These are phyloP conservation scores for Isichthys henryi DNA, from an alignment of 2,113 vertebrate species.

Conservation along the genomic window DNA sequence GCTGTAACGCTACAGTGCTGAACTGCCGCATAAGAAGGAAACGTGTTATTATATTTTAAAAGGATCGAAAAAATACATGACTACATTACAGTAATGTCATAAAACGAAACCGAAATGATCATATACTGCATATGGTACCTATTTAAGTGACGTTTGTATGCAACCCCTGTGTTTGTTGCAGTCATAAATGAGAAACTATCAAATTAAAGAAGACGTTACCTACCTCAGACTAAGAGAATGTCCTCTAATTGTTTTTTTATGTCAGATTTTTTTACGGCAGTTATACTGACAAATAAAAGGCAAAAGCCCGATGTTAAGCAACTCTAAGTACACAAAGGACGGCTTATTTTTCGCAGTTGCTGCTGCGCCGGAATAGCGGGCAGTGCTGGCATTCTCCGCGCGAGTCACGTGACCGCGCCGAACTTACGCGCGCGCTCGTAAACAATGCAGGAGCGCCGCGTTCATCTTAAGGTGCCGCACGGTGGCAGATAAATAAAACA, in stretches of 20 bases:
- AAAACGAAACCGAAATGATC: background rate
- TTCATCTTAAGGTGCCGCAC: background rate
- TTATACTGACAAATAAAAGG: background rate
- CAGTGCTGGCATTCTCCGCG: constrained; percentile 18
- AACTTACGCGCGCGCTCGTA: constrained; percentile 9
- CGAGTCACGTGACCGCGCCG: constrained; percentile 9
- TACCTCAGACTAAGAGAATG: background rate
- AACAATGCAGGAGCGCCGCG: constrained; percentile 12
- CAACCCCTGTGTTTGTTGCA: background rate
- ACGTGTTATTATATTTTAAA: background rate
- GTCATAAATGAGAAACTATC: background rate
- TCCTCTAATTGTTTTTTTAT: background rate
- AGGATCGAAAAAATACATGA: background rate
- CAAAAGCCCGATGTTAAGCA: background rate
- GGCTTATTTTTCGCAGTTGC: background rate
- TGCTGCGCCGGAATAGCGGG: background rate
- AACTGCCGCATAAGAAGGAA: background rate
- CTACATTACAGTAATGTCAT: background rate
- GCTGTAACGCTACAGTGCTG: background rate
- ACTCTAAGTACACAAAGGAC: background rate
- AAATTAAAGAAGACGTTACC: background rate
- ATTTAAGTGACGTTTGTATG: background rate
- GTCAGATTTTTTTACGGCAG: background rate
- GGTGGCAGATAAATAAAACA: constrained; percentile 9
- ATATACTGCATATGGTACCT: background rate